Conservation (phyloP, 2,797 vertebrate genomes). For the Coranthus polyacanthus region DNA sequence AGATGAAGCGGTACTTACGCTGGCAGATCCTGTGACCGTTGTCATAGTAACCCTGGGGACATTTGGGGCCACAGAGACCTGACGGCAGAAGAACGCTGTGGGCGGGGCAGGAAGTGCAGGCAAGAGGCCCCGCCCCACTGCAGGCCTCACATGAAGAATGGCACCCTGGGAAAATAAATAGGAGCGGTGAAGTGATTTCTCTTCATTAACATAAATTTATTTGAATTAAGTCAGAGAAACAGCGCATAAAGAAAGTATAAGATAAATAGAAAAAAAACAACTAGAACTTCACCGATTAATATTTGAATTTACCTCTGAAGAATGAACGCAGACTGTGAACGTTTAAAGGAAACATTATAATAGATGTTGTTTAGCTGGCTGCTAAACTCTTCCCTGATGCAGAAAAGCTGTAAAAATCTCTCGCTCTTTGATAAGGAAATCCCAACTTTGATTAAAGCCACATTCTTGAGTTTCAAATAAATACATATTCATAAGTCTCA, state of each 20-base stretch:
- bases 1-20: constrained; percentile 75
- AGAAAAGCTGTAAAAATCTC: background rate
- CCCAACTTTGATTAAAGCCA: constrained; percentile 3
- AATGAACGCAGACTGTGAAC: no score
- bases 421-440: no score
- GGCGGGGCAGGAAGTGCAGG: constrained; percentile 88
- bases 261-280: background rate
- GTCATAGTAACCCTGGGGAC: constrained; percentile 87
- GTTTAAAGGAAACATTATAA: no score
- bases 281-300: background rate
- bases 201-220: background rate
- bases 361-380: background rate
- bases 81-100: constrained; percentile 82
- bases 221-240: background rate
- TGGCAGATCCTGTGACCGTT: constrained; percentile 84
- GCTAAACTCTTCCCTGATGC: constrained; percentile 3
- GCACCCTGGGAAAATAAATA: constrained; percentile 83
- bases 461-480: constrained; percentile 12
- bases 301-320: no score
- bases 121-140: constrained; percentile 78
- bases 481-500: constrained; percentile 29
- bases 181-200: background rate
- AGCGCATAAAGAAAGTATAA: background rate
- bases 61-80: constrained; percentile 83
- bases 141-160: constrained; percentile 91